These are phyloP conservation scores for Luperina testacea DNA, from an alignment of 2,888 invertebrate genomes.

Conservation along the genomic window DNA sequence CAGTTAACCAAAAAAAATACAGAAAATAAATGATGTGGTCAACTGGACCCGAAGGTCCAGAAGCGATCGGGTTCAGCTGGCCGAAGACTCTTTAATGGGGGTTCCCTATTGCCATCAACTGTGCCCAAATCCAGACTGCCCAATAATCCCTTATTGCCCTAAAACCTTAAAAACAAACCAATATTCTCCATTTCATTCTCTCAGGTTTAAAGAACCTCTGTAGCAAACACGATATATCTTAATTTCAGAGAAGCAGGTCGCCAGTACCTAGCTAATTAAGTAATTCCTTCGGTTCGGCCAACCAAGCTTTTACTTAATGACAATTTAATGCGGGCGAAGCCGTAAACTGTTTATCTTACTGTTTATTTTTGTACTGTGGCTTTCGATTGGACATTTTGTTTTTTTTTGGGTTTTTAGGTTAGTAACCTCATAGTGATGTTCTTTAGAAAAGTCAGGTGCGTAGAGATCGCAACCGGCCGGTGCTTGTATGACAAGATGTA, in stretches of 20 bases:
- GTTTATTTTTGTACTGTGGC: constrained; percentile 49
- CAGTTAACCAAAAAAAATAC: too few species aligned
- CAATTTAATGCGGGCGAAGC: constrained; percentile 84
- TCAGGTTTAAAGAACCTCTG: constrained; percentile 68
- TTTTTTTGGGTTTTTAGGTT: background rate
- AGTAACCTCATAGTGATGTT: background rate
- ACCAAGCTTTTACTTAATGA: constrained; percentile 85
- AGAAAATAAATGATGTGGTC: too few species aligned
- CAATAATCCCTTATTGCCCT: background rate
- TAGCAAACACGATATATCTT: constrained; percentile 79
- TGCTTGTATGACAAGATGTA: too few species aligned
- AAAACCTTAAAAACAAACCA: constrained; percentile 5
- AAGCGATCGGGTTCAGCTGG: too few species aligned
- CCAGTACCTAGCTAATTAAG: constrained; percentile 81
- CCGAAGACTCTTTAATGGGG: too few species aligned
- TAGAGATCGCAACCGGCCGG: too few species aligned
- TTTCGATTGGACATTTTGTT: constrained; percentile 24
- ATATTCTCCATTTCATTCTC: constrained; percentile 22
- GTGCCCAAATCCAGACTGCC: too few species aligned
- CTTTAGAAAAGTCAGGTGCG: too few species aligned
- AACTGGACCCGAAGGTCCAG: too few species aligned
- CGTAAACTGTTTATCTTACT: constrained; percentile 73
- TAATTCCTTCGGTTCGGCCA: constrained; percentile 78
- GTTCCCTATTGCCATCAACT: background rate
- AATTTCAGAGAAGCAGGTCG: constrained; percentile 72